phyloP scores from a whole-genome alignment of 2,888 invertebrate genomes.

The Meliscaeva auricollis region DNA sequence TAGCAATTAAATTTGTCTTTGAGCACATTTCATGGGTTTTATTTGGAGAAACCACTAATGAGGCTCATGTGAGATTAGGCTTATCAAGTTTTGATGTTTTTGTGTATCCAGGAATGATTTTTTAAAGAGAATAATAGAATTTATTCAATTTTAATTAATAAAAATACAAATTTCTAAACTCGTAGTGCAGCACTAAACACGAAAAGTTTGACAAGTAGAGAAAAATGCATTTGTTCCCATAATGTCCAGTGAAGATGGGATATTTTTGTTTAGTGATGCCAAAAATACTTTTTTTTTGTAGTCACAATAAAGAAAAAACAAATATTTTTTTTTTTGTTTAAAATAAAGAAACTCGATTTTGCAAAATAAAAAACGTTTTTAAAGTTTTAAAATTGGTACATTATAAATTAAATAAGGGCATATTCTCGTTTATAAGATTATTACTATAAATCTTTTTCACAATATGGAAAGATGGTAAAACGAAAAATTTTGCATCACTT shows the following conservation, averaged over 20 bases:
- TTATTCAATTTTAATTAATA: constrained; percentile 33
- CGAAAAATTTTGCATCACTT: too few species aligned
- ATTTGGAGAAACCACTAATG: not conserved
- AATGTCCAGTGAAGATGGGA: constrained; percentile 33
- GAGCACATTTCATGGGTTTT: not conserved
- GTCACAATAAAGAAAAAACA: too few species aligned
- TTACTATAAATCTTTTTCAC: too few species aligned
- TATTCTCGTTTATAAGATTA: too few species aligned
- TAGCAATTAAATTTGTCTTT: not conserved
- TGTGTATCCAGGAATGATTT: not conserved
- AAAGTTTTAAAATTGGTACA: too few species aligned
- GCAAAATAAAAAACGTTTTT: too few species aligned
- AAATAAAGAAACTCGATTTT: too few species aligned
- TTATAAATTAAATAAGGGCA: too few species aligned
- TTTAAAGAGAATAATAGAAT: not conserved
- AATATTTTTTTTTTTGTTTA: too few species aligned
- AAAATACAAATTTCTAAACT: constrained; percentile 53
- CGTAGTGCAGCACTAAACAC: constrained; percentile 54
- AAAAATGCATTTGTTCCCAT: constrained; percentile 43
- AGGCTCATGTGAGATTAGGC: not conserved
- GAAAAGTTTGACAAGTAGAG: constrained; percentile 63
- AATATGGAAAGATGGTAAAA: too few species aligned
- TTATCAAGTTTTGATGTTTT: not conserved
- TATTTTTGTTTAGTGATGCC: constrained; percentile 18
- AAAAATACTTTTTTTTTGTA: too few species aligned